phyloP scores from a whole-genome alignment of 92 coral and sea anemone species.

The Epizoanthus scotinus region DNA sequence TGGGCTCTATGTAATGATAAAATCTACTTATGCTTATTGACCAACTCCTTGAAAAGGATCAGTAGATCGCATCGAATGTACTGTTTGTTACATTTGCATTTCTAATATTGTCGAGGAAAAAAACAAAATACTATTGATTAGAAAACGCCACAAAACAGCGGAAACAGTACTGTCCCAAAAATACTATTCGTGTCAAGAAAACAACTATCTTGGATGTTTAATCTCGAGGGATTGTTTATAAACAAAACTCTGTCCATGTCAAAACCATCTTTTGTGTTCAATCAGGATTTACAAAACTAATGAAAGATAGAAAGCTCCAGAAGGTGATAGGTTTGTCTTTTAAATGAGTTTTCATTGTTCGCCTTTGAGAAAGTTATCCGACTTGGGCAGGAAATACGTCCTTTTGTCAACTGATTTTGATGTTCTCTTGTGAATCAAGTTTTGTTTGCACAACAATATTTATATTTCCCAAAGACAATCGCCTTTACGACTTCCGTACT shows the following conservation, averaged over 20 bases:
- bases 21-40: background rate
- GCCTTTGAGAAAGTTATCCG: background rate
- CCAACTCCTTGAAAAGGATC: background rate
- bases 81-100: background rate
- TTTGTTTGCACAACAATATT: slow-evolving; percentile 31
- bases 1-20: background rate
- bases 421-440: background rate
- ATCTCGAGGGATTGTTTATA: background rate
- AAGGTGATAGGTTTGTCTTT: background rate
- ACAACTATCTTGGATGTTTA: background rate
- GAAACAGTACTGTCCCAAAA: background rate
- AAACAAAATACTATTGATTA: no score
- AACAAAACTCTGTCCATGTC: background rate
- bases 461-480: slow-evolving; percentile 24
- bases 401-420: background rate
- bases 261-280: background rate
- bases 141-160: background rate
- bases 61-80: no score
- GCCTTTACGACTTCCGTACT: slow-evolving; percentile 18
- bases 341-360: slow-evolving; percentile 4
- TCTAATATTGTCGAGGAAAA: no score
- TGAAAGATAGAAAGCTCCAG: slow-evolving; percentile 12
- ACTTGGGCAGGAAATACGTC: slow-evolving; percentile 21
- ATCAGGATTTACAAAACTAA: background rate
- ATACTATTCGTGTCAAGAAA: background rate